Conservation (phyloP, 2,888 invertebrate species). For the Stenolophus ochropezus region DNA sequence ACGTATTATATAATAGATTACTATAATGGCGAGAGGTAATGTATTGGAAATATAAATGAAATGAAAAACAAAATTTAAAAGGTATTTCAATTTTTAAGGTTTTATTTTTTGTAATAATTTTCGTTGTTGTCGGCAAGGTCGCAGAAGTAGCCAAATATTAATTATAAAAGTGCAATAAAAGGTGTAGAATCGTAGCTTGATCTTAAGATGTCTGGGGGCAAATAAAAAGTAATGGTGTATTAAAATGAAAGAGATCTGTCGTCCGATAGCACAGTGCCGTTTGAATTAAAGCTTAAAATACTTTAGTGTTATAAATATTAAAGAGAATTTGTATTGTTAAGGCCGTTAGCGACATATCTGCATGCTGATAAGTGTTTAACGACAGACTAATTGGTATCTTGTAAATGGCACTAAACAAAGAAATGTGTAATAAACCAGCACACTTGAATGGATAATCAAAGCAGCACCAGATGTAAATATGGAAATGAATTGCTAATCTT, state of each 20-base stretch:
- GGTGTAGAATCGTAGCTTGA: neutral
- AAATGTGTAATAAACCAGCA: conserved; percentile 20
- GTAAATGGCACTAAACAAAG: conserved; percentile 28
- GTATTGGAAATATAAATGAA: too few relatives aligned
- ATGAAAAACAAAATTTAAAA: too few relatives aligned
- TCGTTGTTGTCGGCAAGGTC: neutral
- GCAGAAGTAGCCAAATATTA: neutral
- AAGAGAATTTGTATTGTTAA: conserved; percentile 29
- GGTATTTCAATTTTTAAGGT: too few relatives aligned
- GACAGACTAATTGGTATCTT: conserved; percentile 31
- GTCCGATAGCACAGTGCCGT: conserved; percentile 10
- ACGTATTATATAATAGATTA: too few relatives aligned
- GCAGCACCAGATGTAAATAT: conserved; percentile 17
- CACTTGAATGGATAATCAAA: conserved; percentile 19
- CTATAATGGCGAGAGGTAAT: too few relatives aligned
- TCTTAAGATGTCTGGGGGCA: neutral
- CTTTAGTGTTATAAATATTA: conserved; percentile 35
- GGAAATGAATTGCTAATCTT: conserved; percentile 31
- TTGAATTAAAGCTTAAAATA: conserved; percentile 23
- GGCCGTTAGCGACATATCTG: conserved; percentile 30
- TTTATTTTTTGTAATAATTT: too few relatives aligned
- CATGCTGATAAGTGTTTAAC: conserved; percentile 30
- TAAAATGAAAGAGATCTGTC: conserved; percentile 46
- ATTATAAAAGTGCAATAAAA: neutral
- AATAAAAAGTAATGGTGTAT: conserved; percentile 45